Evolutionary conservation across 2,888 invertebrate species (phyloP), one percentile per base, ranked within the genome.

Genomic region (Liopterus haemorrhoidalis): DNA sequence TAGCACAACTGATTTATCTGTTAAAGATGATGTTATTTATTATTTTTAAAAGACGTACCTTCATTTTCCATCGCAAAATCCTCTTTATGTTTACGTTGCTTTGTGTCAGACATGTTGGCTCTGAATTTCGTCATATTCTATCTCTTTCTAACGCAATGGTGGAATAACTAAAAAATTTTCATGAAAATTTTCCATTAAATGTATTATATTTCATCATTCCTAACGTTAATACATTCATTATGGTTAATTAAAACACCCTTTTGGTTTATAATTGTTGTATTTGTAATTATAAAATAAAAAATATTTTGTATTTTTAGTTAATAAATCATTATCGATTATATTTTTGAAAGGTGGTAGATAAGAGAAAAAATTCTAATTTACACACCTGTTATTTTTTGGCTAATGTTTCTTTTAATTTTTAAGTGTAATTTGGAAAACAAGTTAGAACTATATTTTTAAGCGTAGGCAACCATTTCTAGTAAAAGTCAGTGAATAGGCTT

Each of bases 21-120:
- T n/a, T n/a, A n/a, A n/a, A n/a, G n/a, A n/a, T n/a, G n/a, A n/a
- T n/a, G n/a, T 27, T 31, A 41, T 39, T 47, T 47, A 44, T 50
- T 52, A 49, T 57, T 57, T 57, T 53, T 56, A 51, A 35, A 47
- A 49, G 20, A 41, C 41, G 49, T 64, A 64, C 59, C 62, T 64
- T 60, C 63, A 53, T 56, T 56, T 46, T 54, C 57, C 51, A 57
- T 61, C 57, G 63, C 60, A 62, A 59, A 60, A 54, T 65, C 63
- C 53, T 60, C 62, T 61, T 64, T 64, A 62, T 71, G 71, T 72
- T 74, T 73, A 70, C 71, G 72, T 70, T 72, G 68, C 61, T 64
- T 66, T 59, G 55, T 54, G 56, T 66, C 69, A 55, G 70, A 70
- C 71, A 71, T 71, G 59, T 68, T 69, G 64, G 48, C 40, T 47